A percentile compares a stretch with the other conserved stretches of the same genome.
Evolutionary conservation across 2,888 invertebrate genomes (phyloP).

Genomic region (Tubulanus polymorphus): DNA sequence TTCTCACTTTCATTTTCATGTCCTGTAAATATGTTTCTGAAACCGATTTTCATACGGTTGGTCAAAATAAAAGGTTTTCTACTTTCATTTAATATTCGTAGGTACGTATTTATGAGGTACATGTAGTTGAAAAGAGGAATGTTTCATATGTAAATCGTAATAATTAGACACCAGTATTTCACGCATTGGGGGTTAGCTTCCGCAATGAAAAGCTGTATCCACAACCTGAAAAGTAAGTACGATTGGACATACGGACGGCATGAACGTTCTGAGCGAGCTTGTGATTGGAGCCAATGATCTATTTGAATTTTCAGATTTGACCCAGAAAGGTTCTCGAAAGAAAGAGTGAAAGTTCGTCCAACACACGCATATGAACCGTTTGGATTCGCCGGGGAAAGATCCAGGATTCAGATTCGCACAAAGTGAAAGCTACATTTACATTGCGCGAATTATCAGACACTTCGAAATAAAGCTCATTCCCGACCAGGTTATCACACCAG

Average conservation of each 20-base stretch:
- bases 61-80: too few species aligned
- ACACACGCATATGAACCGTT: constrained; percentile 46
- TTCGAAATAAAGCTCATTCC: constrained; percentile 44
- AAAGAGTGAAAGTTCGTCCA: constrained; percentile 29
- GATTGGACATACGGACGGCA: too few species aligned
- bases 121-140: too few species aligned
- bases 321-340: constrained; percentile 42
- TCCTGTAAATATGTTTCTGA: too few species aligned
- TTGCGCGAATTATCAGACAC: constrained; percentile 36
- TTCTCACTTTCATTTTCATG: too few species aligned
- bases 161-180: constrained; percentile 53
- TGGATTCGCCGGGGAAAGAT: constrained; percentile 51
- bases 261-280: too few species aligned
- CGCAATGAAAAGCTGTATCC: constrained; percentile 43
- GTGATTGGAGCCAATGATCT: too few species aligned
- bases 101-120: too few species aligned
- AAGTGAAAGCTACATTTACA: constrained; percentile 30
- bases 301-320: constrained; percentile 46
- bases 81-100: too few species aligned
- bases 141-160: too few species aligned
- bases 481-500: constrained; percentile 42
- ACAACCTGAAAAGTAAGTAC: constrained; percentile 41
- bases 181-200: constrained; percentile 48
- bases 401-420: constrained; percentile 42
- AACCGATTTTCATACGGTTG: too few species aligned